Evolutionary conservation across 2,797 vertebrate genomes (phyloP).

Genomic region (Takifugu rubripes): DNA sequence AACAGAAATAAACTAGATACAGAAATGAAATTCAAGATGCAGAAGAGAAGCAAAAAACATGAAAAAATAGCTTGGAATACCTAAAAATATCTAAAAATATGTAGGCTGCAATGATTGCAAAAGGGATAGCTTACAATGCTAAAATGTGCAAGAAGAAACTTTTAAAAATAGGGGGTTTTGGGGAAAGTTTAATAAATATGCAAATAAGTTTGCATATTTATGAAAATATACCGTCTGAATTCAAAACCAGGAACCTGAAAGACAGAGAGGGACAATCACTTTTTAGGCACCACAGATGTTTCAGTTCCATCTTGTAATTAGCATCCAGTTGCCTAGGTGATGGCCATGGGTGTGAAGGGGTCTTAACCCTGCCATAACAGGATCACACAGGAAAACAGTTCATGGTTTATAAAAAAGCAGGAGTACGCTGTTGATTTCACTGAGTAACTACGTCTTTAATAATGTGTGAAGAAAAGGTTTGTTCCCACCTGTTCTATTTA

Average conservation of each 20-base stretch:
- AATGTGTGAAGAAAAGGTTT: too few relatives aligned
- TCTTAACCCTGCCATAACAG: not conserved
- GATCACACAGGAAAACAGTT: too few relatives aligned
- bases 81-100: not conserved
- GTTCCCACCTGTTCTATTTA: too few relatives aligned
- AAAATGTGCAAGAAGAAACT: not conserved
- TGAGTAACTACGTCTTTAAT: too few relatives aligned
- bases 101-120: not conserved
- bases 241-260: not conserved
- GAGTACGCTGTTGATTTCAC: too few relatives aligned
- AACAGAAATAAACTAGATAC: too few relatives aligned
- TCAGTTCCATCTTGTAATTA: not conserved
- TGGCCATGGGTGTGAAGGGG: not conserved
- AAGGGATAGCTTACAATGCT: not conserved
- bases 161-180: not conserved
- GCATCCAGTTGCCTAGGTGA: too few relatives aligned
- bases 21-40: too few relatives aligned
- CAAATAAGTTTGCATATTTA: not conserved
- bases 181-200: too few relatives aligned
- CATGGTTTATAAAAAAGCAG: too few relatives aligned
- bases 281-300: not conserved
- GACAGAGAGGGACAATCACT: not conserved
- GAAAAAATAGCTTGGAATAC: not conserved
- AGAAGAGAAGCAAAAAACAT: not conserved
- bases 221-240: not conserved